Evolutionary conservation across 1,140 invertebrate genomes (phyloP), one percentile per base, ranked within the genome.

Genomic region (Littorina saxatilis): DNA sequence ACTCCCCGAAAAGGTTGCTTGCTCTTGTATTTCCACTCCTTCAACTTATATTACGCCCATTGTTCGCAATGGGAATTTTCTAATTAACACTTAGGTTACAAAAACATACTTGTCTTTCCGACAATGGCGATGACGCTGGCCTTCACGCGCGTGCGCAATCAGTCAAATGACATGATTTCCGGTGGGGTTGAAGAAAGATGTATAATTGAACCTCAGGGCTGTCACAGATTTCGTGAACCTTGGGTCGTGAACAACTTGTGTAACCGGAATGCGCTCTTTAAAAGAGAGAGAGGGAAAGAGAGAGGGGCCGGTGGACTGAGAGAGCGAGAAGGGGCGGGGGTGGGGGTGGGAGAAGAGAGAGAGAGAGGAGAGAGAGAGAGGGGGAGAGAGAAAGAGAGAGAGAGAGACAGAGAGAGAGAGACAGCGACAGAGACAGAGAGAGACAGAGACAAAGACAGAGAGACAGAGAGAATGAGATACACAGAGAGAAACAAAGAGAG

Each of bases 341-440:
- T 7, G 5, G n/a, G 55, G 23, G 17, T 11, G 55, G 23, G 55
- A 27, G 5, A 4, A 58, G 55, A 58, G 55, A 23, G 55, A 23
- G 55, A 23, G 55, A 23, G 55, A 58, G 55, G 55, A 23, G 55
- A 58, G 55, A 58, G 55, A 58, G 55, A 27, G 55, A 58, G 23
- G 55, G 23, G 43, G 17, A 17, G 17, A 17, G 17, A 17, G 17
- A 17, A 17, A 58, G 35, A 37, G 63, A 68, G 63, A 37, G 63
- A 68, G 63, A 37, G 63, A 68, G 63, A 68, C 27, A 68, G 63
- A 68, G 63, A 68, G 63, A 39, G 63, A 37, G 63, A 39, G 63
- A 39, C 27, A 37, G 63, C 9, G 63, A 17, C 27, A 17, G 63
- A 58, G 55, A 58, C 9, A 58, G 55, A 58, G 55, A 58, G 55